phyloP scores from a whole-genome alignment of 2,888 invertebrate genomes.

The Xanthia togata region DNA sequence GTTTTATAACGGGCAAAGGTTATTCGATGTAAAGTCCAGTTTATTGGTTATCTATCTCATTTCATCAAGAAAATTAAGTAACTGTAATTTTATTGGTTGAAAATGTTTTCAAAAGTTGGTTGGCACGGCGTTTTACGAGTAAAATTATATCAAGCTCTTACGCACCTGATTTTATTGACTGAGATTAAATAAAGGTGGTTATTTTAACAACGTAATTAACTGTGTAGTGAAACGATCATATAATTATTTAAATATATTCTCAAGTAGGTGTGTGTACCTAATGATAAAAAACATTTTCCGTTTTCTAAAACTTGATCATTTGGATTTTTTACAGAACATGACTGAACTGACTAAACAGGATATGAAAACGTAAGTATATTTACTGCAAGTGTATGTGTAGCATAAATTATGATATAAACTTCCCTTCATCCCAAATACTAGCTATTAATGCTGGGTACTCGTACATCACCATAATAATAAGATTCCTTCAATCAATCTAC shows the following conservation, averaged over 20 bases:
- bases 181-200: slow-evolving; percentile 23
- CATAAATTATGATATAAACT: neutral
- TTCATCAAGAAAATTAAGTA: slow-evolving; percentile 51
- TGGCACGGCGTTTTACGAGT: slow-evolving; percentile 26
- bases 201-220: slow-evolving; percentile 35
- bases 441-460: too few relatives aligned
- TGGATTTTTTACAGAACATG: neutral
- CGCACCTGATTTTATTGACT: slow-evolving; percentile 24
- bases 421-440: neutral
- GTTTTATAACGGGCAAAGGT: slow-evolving; percentile 21
- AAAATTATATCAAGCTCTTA: slow-evolving; percentile 43
- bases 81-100: slow-evolving; percentile 52
- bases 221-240: neutral
- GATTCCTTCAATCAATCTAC: neutral
- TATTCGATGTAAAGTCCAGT: slow-evolving; percentile 33
- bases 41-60: slow-evolving; percentile 41
- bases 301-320: neutral
- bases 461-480: neutral
- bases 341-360: too few relatives aligned
- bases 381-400: neutral
- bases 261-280: neutral
- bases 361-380: neutral
- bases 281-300: neutral
- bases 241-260: neutral
- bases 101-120: slow-evolving; percentile 24